Percentiles rank a stretch among this genome's conserved stretches.
phyloP scores from a whole-genome alignment of 2,113 vertebrate genomes.

The Melanostigma gelatinosum region DNA sequence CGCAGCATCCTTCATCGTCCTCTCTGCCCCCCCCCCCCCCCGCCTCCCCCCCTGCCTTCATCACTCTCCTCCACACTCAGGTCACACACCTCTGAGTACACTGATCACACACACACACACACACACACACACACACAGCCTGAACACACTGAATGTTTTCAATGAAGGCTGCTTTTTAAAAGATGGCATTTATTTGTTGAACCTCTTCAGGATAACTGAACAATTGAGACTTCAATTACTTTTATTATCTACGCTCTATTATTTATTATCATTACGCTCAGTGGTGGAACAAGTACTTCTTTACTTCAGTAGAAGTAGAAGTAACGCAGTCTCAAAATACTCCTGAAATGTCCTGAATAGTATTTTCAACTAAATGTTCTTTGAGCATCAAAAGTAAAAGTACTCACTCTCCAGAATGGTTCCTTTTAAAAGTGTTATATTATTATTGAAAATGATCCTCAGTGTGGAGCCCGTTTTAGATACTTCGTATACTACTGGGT shows the following conservation, averaged over 20 bases:
- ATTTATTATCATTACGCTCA: background rate
- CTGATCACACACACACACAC: slow-evolving; percentile 1
- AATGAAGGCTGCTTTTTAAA: background rate
- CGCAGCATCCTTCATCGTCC: slow-evolving; percentile 53
- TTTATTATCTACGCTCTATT: background rate
- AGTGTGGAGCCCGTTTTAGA: background rate
- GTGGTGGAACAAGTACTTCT: background rate
- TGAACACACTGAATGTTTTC: background rate
- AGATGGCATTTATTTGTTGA: background rate
- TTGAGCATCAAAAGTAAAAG: background rate
- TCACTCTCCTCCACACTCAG: slow-evolving; percentile 54
- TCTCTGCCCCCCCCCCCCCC: slow-evolving; percentile 39
- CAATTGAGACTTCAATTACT: background rate
- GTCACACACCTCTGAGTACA: slow-evolving; percentile 29
- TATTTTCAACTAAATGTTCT: background rate
- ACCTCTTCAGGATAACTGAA: background rate
- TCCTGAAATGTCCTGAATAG: background rate
- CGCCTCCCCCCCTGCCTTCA: slow-evolving; percentile 55
- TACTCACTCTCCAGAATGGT: background rate
- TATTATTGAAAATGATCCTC: background rate
- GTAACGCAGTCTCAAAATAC: background rate
- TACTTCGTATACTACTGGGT: background rate
- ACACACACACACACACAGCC: slow-evolving; percentile 8
- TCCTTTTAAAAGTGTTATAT: background rate
- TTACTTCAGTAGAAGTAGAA: background rate